Base-by-base conservation (phyloP, 2,888 invertebrate species). In the Poecilus cupreus region DNA sequence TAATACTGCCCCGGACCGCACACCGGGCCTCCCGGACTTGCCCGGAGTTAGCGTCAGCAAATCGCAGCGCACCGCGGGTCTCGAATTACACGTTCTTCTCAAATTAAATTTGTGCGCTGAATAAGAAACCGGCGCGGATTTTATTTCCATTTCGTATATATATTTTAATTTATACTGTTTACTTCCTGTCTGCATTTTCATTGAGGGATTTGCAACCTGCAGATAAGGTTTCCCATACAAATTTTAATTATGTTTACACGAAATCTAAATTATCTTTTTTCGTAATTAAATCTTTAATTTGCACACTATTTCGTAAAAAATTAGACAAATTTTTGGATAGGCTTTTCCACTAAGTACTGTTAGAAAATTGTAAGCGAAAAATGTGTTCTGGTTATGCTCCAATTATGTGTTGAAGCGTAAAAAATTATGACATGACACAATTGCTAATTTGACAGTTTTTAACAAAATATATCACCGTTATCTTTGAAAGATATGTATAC, bases 91-190 rank as follows among this genome's bases (percentile, higher is more conserved):
- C 57, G 43, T 22, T 78, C 26, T 18, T 51, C 22, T 78, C 24
- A 78, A 78, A 78, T 78, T 78, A 78, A 78, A 78, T 78, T 64
- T 78, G 64, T 60, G 78, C 78, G 18, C 13, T 43, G 60, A 64
- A 64, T 78, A 78, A 46, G 60, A 26, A 64, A 76, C 11, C 51
- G 11, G 51, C n/a, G 16, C 11, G 54, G 54, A 70, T 70, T 70
- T 39, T 70, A 70, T 54, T 76, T 54, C 51, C 16, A 76, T 76
- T 54, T 54, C 51, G 37, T 32, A n/a, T 26, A 13, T 22, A 54
- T 76, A 76, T 51, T 76, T 76, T 54, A 26, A 54, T 54, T 57
- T 76, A 32, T 54, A 76, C 26, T 54, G 51, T 76, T 76, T 54
- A 49, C 60, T 60, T 60, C 20, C 32, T 32, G 32, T 32, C 32